Percentiles rank a stretch among this genome's conserved stretches.
phyloP scores from a whole-genome alignment of 2,113 vertebrate species.

The Trichomycterus rosablanca region DNA sequence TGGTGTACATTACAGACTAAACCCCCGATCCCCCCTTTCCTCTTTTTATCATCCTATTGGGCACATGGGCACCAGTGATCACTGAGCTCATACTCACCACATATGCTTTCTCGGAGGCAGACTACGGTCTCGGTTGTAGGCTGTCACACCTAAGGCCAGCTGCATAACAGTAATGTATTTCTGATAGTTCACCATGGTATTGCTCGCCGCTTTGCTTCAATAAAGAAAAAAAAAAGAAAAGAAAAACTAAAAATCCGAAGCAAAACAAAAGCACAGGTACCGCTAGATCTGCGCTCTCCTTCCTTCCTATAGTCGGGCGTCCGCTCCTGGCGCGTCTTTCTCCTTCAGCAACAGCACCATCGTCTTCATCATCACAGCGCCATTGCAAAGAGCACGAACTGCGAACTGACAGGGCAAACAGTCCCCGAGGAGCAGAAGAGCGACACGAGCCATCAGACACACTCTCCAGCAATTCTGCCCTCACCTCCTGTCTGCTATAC shows the following conservation, averaged over 20 bases:
- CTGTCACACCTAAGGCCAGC: slow-evolving; percentile 97
- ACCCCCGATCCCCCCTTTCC: slow-evolving; percentile 13
- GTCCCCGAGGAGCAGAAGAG: slow-evolving; percentile 24
- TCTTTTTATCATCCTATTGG: slow-evolving; percentile 52
- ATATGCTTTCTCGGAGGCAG: slow-evolving; percentile 93
- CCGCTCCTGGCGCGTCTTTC: slow-evolving; percentile 79
- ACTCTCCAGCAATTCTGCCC: slow-evolving; percentile 23
- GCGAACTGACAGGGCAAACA: slow-evolving; percentile 33
- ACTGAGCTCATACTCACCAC: slow-evolving; percentile 83
- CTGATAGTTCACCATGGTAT: slow-evolving; percentile 96
- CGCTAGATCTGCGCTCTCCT: slow-evolving; percentile 43
- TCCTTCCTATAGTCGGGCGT: slow-evolving; percentile 74
- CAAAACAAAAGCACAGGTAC: slow-evolving; percentile 84
- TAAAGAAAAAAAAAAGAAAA: neutral
- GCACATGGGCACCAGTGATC: slow-evolving; percentile 50
- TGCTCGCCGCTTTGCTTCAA: slow-evolving; percentile 75
- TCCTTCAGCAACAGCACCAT: slow-evolving; percentile 63
- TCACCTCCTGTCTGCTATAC: slow-evolving; percentile 50
- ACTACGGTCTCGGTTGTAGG: slow-evolving; percentile 91
- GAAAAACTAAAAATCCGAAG: slow-evolving; percentile 61
- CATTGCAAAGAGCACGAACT: slow-evolving; percentile 34
- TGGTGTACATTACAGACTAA: slow-evolving; percentile 46
- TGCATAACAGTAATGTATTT: slow-evolving; percentile 99
- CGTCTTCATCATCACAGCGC: slow-evolving; percentile 25
- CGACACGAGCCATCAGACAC: slow-evolving; percentile 27